Evolutionary conservation across 2,113 vertebrate species (phyloP).

Genomic region (Isurus oxyrinchus): DNA sequence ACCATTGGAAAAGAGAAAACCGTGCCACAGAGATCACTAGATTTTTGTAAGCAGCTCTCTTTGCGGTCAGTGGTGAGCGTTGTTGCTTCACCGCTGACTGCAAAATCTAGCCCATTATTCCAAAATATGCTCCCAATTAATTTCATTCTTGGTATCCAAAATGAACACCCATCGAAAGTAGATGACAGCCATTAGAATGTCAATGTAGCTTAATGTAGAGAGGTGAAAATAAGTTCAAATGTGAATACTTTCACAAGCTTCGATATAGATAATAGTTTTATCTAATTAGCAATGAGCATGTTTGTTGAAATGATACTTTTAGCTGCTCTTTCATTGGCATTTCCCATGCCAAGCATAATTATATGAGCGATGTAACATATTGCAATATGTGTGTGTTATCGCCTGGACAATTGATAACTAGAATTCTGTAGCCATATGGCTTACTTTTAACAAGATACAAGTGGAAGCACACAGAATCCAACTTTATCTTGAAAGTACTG

Average conservation of each 20-base stretch:
- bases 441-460: slow-evolving; percentile 12
- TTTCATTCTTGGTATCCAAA: neutral
- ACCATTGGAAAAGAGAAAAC: neutral
- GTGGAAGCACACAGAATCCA: neutral
- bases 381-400: neutral
- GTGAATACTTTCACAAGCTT: slow-evolving; percentile 16
- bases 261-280: neutral
- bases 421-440: neutral
- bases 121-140: neutral
- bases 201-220: neutral
- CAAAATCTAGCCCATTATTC: neutral
- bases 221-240: neutral
- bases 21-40: neutral
- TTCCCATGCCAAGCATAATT: neutral
- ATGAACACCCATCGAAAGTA: neutral
- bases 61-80: neutral
- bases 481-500: neutral
- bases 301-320: slow-evolving; percentile 15
- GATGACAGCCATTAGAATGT: neutral
- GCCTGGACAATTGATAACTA: neutral
- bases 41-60: neutral
- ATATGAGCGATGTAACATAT: neutral
- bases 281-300: neutral
- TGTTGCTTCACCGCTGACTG: neutral
- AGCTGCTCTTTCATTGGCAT: neutral